Evolutionary conservation across 2,797 vertebrate species (phyloP).

Genomic region (Monodelphis domestica): DNA sequence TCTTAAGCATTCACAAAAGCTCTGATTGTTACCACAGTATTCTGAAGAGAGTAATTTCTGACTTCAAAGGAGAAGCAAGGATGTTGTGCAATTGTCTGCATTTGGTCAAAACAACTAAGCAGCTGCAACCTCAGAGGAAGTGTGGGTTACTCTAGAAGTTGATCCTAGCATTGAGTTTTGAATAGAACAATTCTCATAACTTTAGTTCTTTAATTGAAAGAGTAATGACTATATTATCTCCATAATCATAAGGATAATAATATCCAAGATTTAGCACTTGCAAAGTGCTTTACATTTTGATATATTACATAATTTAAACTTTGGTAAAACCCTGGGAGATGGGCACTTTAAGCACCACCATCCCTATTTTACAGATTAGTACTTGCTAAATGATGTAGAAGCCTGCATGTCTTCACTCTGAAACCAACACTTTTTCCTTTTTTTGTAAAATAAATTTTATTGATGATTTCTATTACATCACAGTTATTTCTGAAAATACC

Average conservation of each 20-base stretch:
- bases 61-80: not conserved
- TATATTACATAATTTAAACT: not conserved
- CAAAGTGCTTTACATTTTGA: not conserved
- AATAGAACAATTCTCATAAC: not conserved
- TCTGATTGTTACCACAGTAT: not conserved
- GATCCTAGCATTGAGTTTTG: not conserved
- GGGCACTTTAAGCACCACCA: not conserved
- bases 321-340: not conserved
- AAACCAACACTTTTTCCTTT: not conserved
- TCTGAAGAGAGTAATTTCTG: slow-evolving; percentile 4
- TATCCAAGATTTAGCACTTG: not conserved
- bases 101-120: not conserved
- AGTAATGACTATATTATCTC: not conserved
- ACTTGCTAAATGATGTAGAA: not conserved
- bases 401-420: not conserved
- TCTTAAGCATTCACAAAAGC: not conserved
- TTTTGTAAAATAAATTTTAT: not conserved
- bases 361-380: not conserved
- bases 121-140: not conserved
- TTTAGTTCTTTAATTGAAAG: slow-evolving; percentile 2
- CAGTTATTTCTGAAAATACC: not conserved
- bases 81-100: not conserved
- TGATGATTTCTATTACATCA: not conserved
- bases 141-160: slow-evolving; percentile 1
- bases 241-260: not conserved